Evolutionary conservation across 1,140 invertebrate species (phyloP).

Genomic region (Cydia pomonella): DNA sequence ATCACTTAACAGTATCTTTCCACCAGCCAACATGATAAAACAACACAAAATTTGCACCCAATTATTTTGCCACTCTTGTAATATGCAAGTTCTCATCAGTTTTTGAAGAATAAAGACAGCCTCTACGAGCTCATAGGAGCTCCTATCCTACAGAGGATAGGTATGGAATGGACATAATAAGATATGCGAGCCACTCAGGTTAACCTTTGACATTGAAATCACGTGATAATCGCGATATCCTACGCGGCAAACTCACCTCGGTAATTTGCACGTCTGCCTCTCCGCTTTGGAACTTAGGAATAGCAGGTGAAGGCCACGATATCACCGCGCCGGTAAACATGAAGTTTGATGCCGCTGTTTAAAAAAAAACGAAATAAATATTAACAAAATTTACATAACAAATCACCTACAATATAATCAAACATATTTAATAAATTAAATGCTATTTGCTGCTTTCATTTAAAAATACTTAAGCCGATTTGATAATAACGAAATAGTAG

Average conservation of each 20-base stretch:
- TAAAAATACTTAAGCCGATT: background rate
- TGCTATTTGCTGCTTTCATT: background rate
- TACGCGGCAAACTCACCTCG: constrained; percentile 57
- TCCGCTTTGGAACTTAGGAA: constrained; percentile 75
- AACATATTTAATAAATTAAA: too few species aligned
- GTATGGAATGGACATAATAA: background rate
- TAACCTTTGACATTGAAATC: constrained; percentile 9
- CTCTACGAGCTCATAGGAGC: too few species aligned
- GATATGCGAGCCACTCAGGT: background rate
- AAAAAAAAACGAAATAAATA: constrained; percentile 39
- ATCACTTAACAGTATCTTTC: too few species aligned
- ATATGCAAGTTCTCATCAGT: too few species aligned
- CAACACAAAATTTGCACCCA: too few species aligned
- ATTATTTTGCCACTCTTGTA: too few species aligned
- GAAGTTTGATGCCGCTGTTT: constrained; percentile 64
- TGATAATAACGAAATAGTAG: too few species aligned
- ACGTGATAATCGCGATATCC: constrained; percentile 15
- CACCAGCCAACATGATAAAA: too few species aligned
- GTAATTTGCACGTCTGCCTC: constrained; percentile 67
- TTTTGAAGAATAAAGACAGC: too few species aligned
- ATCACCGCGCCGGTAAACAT: constrained; percentile 68
- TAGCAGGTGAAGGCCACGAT: constrained; percentile 79
- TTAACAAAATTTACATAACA: too few species aligned
- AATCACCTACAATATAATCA: too few species aligned
- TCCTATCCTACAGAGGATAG: too few species aligned